Evolutionary conservation across 2,113 vertebrate genomes (phyloP).

Genomic region (Corynorhinus townsendii): DNA sequence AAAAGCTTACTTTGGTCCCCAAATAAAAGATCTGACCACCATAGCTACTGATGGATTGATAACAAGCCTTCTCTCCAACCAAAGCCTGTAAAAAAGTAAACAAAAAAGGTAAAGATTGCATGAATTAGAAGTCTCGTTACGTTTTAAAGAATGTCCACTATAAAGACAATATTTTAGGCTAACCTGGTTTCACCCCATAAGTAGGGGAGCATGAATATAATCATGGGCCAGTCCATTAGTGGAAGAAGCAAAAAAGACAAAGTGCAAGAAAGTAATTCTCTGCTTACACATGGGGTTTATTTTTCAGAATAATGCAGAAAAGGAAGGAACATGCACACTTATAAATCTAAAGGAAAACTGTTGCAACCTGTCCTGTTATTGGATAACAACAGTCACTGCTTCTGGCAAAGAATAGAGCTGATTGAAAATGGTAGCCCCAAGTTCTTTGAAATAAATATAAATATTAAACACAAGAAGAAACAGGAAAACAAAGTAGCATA

Average conservation of each 20-base stretch:
- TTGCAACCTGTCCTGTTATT: not conserved
- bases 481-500: not conserved
- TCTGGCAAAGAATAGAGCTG: not conserved
- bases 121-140: not conserved
- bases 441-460: slow-evolving; percentile 15
- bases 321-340: not conserved
- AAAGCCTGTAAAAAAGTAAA: slow-evolving; percentile 85
- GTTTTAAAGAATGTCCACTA: not conserved
- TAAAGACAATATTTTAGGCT: not conserved
- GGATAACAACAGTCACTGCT: not conserved
- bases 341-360: not conserved
- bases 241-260: slow-evolving; percentile 5
- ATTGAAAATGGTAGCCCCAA: not conserved
- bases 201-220: not conserved
- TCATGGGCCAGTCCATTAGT: not conserved
- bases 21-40: slow-evolving; percentile 95
- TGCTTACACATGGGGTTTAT: not conserved
- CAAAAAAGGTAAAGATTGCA: not conserved
- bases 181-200: not conserved
- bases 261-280: not conserved
- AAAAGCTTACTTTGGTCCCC: slow-evolving; percentile 91
- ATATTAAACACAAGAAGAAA: not conserved
- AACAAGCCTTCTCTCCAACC: slow-evolving; percentile 97
- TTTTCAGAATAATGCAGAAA: slow-evolving; percentile 16
- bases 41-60: slow-evolving; percentile 94